Conservation (phyloP, 2,113 vertebrate species). For the Ranitomeya variabilis region DNA sequence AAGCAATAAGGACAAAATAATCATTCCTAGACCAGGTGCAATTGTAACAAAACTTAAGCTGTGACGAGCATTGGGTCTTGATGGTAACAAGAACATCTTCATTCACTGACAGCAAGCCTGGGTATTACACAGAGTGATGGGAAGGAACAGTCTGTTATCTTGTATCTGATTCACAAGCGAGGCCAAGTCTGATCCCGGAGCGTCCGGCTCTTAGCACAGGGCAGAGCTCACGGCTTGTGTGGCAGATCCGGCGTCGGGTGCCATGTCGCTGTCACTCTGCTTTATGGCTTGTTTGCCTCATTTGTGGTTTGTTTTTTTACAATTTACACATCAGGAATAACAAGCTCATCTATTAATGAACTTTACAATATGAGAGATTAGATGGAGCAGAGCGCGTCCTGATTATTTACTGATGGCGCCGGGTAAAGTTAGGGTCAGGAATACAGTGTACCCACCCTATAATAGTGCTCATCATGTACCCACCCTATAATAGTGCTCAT, state of each 20-base stretch:
- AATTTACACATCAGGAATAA: slow-evolving; percentile 53
- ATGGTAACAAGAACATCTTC: not conserved
- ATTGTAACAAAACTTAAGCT: not conserved
- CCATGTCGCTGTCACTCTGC: slow-evolving; percentile 33
- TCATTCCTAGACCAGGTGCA: not conserved
- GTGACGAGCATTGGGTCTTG: not conserved
- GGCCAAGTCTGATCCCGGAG: not conserved
- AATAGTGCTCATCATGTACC: not conserved
- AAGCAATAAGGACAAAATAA: too few species aligned
- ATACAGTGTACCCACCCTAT: not conserved
- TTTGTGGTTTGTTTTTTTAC: slow-evolving; percentile 49
- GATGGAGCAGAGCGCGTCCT: slow-evolving; percentile 47
- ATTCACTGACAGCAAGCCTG: not conserved
- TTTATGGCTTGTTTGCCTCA: slow-evolving; percentile 54
- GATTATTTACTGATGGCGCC: slow-evolving; percentile 50
- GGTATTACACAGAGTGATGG: not conserved
- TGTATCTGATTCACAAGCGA: not conserved
- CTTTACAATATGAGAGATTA: slow-evolving; percentile 55
- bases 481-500: too few species aligned
- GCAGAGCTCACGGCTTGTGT: slow-evolving; percentile 45
- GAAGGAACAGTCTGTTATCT: not conserved
- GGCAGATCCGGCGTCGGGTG: slow-evolving; percentile 21
- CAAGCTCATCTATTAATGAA: slow-evolving; percentile 55
- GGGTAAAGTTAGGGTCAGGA: slow-evolving; percentile 4
- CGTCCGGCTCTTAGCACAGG: not conserved